These are phyloP conservation scores for Nibea albiflora DNA, from an alignment of 2,113 vertebrate genomes.

Conservation along the genomic window DNA sequence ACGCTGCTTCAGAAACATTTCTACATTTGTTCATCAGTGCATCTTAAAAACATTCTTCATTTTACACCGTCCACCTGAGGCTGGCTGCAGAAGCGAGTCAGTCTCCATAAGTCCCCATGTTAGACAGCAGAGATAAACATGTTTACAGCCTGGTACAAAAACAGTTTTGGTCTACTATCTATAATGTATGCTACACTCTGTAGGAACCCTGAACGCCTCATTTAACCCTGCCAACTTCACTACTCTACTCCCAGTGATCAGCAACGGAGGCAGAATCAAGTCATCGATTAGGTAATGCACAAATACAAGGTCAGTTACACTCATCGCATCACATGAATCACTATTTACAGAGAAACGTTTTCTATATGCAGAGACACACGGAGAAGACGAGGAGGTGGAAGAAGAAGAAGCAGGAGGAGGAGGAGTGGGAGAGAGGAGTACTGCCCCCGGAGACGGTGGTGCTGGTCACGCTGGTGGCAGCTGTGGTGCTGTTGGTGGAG, in stretches of 20 bases:
- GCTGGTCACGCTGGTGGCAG: accelerated
- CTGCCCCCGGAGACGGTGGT: accelerated
- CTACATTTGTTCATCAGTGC: constrained; percentile 4
- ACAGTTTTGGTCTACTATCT: no score
- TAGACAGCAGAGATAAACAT: no score
- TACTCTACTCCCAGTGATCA: background rate
- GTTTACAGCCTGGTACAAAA: no score
- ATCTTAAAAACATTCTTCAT: constrained; percentile 5
- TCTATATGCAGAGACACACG: constrained; percentile 3
- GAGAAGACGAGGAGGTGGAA: constrained; percentile 19
- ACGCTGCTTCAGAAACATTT: background rate
- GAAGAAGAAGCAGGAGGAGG: background rate
- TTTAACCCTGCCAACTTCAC: background rate
- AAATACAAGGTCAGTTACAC: background rate
- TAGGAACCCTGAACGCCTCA: background rate
- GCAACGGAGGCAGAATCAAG: background rate
- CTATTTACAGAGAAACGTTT: background rate
- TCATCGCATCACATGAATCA: constrained; percentile 28
- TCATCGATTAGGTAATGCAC: background rate
- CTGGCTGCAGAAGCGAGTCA: no score
- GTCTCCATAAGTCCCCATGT: no score
- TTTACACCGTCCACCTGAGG: background rate
- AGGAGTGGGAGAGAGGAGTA: background rate
- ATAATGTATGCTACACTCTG: no score
- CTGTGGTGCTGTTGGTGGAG: background rate